These are phyloP conservation scores for Dasypus novemcinctus DNA, from an alignment of 2,113 vertebrate genomes.

Conservation along the genomic window DNA sequence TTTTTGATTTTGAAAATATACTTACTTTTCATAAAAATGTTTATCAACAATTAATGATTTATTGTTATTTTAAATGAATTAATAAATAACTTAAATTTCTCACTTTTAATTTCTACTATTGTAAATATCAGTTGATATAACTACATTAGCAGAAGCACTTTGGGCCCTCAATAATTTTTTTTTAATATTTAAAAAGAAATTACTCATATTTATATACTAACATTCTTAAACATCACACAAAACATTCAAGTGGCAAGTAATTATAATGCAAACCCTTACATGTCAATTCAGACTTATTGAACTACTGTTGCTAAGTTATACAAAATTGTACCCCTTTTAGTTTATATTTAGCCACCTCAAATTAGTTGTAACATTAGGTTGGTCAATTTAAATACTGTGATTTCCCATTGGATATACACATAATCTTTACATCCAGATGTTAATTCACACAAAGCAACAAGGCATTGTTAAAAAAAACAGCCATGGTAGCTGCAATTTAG, in stretches of 20 bases:
- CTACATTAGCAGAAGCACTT: neutral
- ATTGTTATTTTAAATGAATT: neutral
- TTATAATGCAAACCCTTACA: slow-evolving; percentile 60
- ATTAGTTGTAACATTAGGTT: too few relatives aligned
- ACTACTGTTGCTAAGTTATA: slow-evolving; percentile 72
- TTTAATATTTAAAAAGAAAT: neutral
- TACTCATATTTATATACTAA: slow-evolving; percentile 67
- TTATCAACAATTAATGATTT: neutral
- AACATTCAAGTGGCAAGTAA: slow-evolving; percentile 85
- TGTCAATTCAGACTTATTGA: slow-evolving; percentile 89
- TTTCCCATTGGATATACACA: too few relatives aligned
- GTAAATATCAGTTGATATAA: neutral
- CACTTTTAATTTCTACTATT: too few relatives aligned
- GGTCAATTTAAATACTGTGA: too few relatives aligned
- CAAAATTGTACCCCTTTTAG: slow-evolving; percentile 89
- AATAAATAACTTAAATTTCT: neutral
- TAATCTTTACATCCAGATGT: too few relatives aligned
- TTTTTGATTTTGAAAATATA: too few relatives aligned
- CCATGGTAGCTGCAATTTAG: slow-evolving; percentile 83
- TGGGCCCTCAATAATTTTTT: neutral
- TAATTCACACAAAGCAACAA: too few relatives aligned
- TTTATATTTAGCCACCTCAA: too few relatives aligned
- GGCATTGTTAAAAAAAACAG: too few relatives aligned
- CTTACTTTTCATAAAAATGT: neutral
- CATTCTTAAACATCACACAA: slow-evolving; percentile 80